Conservation (phyloP, 2,113 vertebrate genomes). For the Peromyscus californicus region DNA sequence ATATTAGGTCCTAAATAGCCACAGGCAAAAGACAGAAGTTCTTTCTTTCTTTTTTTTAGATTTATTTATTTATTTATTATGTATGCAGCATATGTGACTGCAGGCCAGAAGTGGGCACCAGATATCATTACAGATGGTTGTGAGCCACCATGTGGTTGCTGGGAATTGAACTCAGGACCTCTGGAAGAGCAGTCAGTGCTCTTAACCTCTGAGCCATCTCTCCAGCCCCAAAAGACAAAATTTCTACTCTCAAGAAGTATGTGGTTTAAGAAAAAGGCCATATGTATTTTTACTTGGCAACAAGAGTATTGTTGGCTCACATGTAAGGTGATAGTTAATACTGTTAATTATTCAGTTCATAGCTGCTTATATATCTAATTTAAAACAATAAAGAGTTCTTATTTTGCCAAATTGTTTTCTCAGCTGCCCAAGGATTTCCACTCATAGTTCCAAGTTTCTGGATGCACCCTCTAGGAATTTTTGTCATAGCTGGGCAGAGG, state of each 20-base stretch:
- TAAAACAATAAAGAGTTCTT: conserved; percentile 52
- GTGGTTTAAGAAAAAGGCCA: not conserved
- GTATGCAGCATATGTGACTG: too few species aligned
- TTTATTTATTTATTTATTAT: too few species aligned
- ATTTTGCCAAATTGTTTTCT: conserved; percentile 68
- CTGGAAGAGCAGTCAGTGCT: too few species aligned
- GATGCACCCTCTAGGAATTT: conserved; percentile 53
- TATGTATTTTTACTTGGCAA: not conserved
- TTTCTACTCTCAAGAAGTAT: not conserved
- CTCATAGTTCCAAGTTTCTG: conserved; percentile 77
- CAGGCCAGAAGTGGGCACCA: too few species aligned
- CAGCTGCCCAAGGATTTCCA: conserved; percentile 87
- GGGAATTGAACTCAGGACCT: too few species aligned
- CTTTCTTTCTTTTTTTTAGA: not conserved
- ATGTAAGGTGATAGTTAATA: not conserved
- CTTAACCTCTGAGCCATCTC: too few species aligned
- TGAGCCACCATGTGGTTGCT: too few species aligned
- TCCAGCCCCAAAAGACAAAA: not conserved
- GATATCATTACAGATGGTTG: too few species aligned
- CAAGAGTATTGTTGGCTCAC: not conserved
- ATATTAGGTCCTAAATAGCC: not conserved
- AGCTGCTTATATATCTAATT: not conserved
- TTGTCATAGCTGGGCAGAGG: not conserved
- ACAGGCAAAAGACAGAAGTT: not conserved
- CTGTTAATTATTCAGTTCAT: not conserved